A percentile compares a stretch with the other conserved stretches of the same genome.
These are phyloP conservation scores for Drosophila trichaetosa DNA, from an alignment of 2,888 invertebrate species.

Conservation along the genomic window DNA sequence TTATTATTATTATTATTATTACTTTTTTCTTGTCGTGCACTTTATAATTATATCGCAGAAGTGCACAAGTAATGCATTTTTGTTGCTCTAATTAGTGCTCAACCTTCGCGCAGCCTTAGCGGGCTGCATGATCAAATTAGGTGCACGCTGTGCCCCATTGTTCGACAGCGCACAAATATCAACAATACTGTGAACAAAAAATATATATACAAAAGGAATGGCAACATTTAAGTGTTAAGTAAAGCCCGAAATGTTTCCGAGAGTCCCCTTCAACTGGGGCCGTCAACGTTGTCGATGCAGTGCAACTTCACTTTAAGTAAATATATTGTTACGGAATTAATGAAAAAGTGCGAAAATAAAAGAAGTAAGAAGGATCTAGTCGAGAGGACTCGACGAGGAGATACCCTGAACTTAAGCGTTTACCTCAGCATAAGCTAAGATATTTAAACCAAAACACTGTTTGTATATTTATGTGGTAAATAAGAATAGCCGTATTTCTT, in stretches of 20 bases:
- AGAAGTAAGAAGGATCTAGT: not conserved
- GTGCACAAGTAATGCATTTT: slow-evolving; percentile 71
- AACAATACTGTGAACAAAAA: slow-evolving; percentile 36
- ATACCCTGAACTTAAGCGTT: not conserved
- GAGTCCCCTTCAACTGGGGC: slow-evolving; percentile 31
- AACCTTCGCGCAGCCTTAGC: slow-evolving; percentile 8
- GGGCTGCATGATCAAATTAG: slow-evolving; percentile 57
- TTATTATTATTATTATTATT: slow-evolving; percentile 18
- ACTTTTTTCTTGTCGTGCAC: slow-evolving; percentile 24
- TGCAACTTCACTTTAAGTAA: slow-evolving; percentile 64
- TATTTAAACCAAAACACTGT: not conserved
- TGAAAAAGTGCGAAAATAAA: slow-evolving; percentile 59
- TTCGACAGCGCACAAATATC: slow-evolving; percentile 45
- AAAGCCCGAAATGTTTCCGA: slow-evolving; percentile 45
- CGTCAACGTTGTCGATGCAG: slow-evolving; percentile 40
- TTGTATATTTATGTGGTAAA: not conserved
- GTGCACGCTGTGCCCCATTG: slow-evolving; percentile 39
- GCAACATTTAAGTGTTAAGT: slow-evolving; percentile 55
- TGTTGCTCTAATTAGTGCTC: slow-evolving; percentile 60
- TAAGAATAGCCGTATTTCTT: not conserved
- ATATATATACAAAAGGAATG: not conserved
- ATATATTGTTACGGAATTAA: slow-evolving; percentile 72
- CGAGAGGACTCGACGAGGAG: not conserved
- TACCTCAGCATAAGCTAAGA: not conserved
- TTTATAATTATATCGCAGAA: slow-evolving; percentile 68